These are phyloP conservation scores for Amphimallon solstitiale DNA, from an alignment of 2,888 invertebrate genomes.

Conservation along the genomic window DNA sequence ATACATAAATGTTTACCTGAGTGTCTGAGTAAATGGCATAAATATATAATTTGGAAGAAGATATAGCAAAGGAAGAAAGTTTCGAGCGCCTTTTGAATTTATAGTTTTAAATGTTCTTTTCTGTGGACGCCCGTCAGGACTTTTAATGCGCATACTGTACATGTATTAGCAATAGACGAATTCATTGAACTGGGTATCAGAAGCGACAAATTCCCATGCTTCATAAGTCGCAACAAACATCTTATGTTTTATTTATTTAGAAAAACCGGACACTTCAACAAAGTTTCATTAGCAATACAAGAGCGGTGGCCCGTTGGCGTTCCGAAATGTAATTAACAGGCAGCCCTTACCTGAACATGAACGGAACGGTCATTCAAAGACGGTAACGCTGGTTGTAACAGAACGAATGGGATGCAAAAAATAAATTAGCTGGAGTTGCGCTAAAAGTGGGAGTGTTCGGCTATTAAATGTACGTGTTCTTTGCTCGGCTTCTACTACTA, in stretches of 20 bases:
- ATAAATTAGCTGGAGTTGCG: conserved; percentile 53
- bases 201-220: conserved; percentile 9
- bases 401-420: conserved; percentile 49
- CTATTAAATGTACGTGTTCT: conserved; percentile 45
- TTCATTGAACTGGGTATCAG: background rate
- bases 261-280: conserved; percentile 28
- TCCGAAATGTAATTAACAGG: conserved; percentile 49
- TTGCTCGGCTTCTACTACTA: conserved; percentile 33
- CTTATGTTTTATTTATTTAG: conserved; percentile 28
- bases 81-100: too few relatives aligned
- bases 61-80: too few relatives aligned
- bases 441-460: conserved; percentile 54
- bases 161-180: too few relatives aligned
- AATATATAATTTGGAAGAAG: too few relatives aligned
- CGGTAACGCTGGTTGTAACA: conserved; percentile 43
- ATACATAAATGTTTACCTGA: too few relatives aligned
- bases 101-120: too few relatives aligned
- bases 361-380: conserved; percentile 48
- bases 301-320: conserved; percentile 44
- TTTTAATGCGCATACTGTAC: too few relatives aligned
- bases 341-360: conserved; percentile 47
- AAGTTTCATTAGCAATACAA: conserved; percentile 37
- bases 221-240: conserved; percentile 6
- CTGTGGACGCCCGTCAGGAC: too few relatives aligned
- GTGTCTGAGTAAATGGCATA: too few relatives aligned